Base-by-base conservation (phyloP, 2,113 vertebrate species). In the Rhadina sibilatrix region DNA sequence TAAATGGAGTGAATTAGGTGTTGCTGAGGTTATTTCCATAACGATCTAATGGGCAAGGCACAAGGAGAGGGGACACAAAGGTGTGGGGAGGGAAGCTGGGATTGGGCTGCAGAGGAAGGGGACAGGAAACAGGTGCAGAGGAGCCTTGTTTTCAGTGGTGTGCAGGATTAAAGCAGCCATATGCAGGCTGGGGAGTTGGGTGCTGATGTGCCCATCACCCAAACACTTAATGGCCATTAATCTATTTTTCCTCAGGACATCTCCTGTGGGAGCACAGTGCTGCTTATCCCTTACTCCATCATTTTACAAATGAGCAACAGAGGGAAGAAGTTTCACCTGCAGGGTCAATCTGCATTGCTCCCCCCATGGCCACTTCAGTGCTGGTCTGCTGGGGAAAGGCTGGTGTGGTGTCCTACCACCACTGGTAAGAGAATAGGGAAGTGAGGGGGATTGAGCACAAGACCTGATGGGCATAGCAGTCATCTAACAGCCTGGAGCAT, bases 311-410 rank as follows among this genome's bases (percentile, higher is more conserved):
- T 12, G 12, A 83, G n/a, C 21, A 68, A 33, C 3, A 11, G 63
- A 85, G 22, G 17, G 28, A 42, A 56, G 49, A 64, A 18, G 5
- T 47, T 68, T 49, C 40, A 56, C 25, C 53, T 63, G 35, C 1
- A 3, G 0, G 1, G 10, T 69, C 16, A 1, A 1, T 33, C 20
- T 75, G 49, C 42, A 17, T 42, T 31, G 9, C 12, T 74, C 6
- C 24, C 8, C 1, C 19, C 35, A 11, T 7, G 24, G 27, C 12
- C 46, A 30, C 12, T 15, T 21, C 0, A 1, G 33, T 44, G 61
- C 33, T 63, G 42, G 7, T 59, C 59, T 95, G 49, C 42, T 64
- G 40, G 5, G 35, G 40, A 52, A 38, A 46, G 56, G 49, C 23
- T 76, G 42, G 13, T 44, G 18, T 1, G 7, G 22, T 77, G 49